These are phyloP conservation scores for Pangasius krempfi DNA, from an alignment of 2,797 vertebrate species.

Conservation along the genomic window DNA sequence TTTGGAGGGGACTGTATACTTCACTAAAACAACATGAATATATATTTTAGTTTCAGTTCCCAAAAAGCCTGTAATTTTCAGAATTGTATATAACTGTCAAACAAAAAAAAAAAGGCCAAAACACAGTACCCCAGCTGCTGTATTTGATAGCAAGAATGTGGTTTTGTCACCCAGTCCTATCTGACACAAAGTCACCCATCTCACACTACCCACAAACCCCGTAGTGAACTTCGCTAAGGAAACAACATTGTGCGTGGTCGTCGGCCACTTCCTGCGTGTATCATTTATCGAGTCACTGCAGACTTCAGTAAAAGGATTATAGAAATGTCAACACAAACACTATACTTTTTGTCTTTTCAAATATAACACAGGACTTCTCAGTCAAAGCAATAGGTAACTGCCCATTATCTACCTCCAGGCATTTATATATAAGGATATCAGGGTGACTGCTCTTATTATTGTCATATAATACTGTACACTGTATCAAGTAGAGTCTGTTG, in stretches of 20 bases:
- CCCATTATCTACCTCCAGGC: background rate
- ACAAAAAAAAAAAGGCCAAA: background rate
- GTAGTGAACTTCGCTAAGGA: conserved; percentile 37
- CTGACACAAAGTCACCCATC: conserved; percentile 41
- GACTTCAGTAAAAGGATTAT: conserved; percentile 27
- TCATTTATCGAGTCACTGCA: conserved; percentile 48
- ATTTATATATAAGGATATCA: background rate
- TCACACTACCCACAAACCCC: conserved; percentile 38
- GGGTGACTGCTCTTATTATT: background rate
- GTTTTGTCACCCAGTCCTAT: conserved; percentile 50
- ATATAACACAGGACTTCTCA: background rate
- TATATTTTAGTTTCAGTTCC: background rate
- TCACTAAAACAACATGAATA: background rate
- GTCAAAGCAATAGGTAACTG: background rate
- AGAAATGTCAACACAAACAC: conserved; percentile 19
- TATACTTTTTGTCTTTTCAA: background rate
- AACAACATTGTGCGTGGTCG: conserved; percentile 32
- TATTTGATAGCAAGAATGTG: conserved; percentile 43
- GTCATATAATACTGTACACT: background rate
- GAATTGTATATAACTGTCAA: background rate
- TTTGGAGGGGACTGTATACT: too few species aligned
- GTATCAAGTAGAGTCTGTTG: background rate
- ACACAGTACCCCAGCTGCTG: conserved; percentile 15
- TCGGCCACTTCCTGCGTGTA: conserved; percentile 39
- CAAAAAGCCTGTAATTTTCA: background rate